These are phyloP conservation scores for Onchidella celtica DNA, from an alignment of 2,888 invertebrate species.

Conservation along the genomic window DNA sequence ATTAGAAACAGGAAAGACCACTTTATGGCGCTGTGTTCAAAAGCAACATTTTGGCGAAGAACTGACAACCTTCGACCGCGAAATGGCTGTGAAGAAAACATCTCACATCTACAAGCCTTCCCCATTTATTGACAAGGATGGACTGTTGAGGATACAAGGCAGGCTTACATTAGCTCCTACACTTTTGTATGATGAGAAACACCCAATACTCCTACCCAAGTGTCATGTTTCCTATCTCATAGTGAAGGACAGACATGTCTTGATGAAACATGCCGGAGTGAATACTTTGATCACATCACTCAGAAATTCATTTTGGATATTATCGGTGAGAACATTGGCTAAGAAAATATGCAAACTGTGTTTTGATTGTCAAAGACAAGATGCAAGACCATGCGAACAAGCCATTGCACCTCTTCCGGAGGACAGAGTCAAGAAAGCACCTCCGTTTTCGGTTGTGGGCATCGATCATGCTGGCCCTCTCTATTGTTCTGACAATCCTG, in stretches of 20 bases:
- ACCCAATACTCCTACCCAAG: slow-evolving; percentile 6
- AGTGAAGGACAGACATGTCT: neutral
- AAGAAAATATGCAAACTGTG: slow-evolving; percentile 27
- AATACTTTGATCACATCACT: neutral
- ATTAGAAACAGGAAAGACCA: neutral
- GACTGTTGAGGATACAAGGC: neutral
- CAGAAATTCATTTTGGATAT: slow-evolving; percentile 38
- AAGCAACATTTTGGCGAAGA: neutral
- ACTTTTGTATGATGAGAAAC: slow-evolving; percentile 14
- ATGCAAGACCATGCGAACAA: slow-evolving; percentile 16
- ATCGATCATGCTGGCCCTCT: slow-evolving; percentile 44
- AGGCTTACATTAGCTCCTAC: no score
- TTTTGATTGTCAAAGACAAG: slow-evolving; percentile 29
- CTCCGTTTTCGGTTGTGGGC: slow-evolving; percentile 39
- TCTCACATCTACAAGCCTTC: neutral
- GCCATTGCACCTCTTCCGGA: slow-evolving; percentile 18
- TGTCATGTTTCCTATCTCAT: neutral
- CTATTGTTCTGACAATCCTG: slow-evolving; percentile 12
- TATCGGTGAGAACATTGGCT: slow-evolving; percentile 5
- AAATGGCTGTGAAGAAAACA: neutral
- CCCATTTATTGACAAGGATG: slow-evolving; percentile 10
- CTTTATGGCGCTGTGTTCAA: neutral
- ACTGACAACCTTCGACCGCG: neutral
- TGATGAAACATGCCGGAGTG: slow-evolving; percentile 39
- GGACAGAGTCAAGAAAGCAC: slow-evolving; percentile 8